Percentiles rank a stretch among this genome's conserved stretches.
Conservation (phyloP, 2,113 vertebrate species). For the Alethe castanea region DNA sequence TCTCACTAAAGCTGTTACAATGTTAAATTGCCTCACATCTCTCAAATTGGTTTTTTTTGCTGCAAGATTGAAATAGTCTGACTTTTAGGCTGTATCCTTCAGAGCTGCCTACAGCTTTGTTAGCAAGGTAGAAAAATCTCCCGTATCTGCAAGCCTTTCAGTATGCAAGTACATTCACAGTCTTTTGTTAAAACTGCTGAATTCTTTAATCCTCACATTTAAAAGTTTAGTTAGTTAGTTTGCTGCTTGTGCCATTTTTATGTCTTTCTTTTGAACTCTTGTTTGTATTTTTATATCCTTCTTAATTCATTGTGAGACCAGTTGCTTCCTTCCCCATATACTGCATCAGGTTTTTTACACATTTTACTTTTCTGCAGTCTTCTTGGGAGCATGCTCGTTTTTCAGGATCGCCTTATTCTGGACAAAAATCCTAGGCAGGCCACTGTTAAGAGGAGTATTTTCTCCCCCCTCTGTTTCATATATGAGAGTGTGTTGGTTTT, state of each 20-base stretch:
- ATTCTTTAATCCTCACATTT: background rate
- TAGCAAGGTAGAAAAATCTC: background rate
- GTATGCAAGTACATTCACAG: background rate
- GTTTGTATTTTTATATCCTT: background rate
- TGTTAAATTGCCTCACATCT: background rate
- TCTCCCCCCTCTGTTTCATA: background rate
- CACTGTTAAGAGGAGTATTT: background rate
- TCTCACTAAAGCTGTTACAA: background rate
- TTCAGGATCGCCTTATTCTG: background rate
- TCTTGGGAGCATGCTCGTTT: background rate
- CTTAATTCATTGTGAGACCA: background rate
- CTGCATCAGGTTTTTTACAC: background rate
- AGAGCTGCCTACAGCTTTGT: background rate
- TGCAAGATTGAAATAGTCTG: background rate
- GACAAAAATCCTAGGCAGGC: background rate
- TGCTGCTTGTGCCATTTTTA: background rate
- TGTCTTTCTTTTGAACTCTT: background rate
- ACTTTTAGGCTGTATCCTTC: background rate
- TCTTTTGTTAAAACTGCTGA: background rate
- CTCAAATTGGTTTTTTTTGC: background rate
- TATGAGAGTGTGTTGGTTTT: background rate
- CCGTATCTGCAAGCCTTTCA: background rate
- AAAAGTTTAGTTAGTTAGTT: background rate
- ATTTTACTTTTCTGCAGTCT: background rate
- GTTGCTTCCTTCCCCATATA: background rate